phyloP scores from a whole-genome alignment of 2,888 invertebrate species.

The Caenorhabditis afra region DNA sequence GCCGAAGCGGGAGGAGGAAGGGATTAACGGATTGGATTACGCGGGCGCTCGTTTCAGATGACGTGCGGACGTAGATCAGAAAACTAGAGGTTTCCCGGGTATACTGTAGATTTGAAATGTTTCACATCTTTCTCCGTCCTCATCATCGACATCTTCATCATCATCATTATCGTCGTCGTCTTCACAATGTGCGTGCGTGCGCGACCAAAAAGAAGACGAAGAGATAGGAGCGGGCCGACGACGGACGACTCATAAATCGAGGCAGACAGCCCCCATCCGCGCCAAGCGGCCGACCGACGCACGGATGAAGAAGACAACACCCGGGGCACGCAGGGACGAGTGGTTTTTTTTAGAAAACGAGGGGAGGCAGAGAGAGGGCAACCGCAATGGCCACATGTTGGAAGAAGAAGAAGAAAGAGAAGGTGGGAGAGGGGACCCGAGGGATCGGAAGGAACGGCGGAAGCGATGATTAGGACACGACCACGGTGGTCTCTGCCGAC shows the following conservation, averaged over 20 bases:
- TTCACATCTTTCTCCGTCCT: too few relatives aligned
- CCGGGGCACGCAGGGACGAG: constrained; percentile 45
- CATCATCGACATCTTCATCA: constrained; percentile 30
- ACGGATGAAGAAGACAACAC: constrained; percentile 48
- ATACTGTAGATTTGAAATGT: constrained; percentile 21
- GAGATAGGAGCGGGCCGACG: constrained; percentile 32
- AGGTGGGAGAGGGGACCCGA: neutral
- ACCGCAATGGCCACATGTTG: constrained; percentile 47
- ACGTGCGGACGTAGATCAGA: neutral
- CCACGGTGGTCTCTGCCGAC: too few relatives aligned
- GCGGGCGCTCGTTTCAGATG: neutral
- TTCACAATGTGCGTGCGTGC: constrained; percentile 27
- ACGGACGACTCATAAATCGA: constrained; percentile 56
- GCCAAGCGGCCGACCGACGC: constrained; percentile 51
- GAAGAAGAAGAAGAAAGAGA: constrained; percentile 1
- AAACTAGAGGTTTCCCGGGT: neutral
- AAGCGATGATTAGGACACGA: too few relatives aligned
- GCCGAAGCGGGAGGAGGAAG: neutral
- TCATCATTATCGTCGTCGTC: constrained; percentile 29
- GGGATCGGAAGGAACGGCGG: neutral
- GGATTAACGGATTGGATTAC: neutral
- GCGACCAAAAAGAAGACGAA: constrained; percentile 31
- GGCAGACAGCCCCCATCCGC: constrained; percentile 52
- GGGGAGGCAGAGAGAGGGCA: constrained; percentile 29
- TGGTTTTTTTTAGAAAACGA: constrained; percentile 40